These are phyloP conservation scores for Accipiter cooperii DNA, from an alignment of 2,113 vertebrate genomes.

Conservation along the genomic window DNA sequence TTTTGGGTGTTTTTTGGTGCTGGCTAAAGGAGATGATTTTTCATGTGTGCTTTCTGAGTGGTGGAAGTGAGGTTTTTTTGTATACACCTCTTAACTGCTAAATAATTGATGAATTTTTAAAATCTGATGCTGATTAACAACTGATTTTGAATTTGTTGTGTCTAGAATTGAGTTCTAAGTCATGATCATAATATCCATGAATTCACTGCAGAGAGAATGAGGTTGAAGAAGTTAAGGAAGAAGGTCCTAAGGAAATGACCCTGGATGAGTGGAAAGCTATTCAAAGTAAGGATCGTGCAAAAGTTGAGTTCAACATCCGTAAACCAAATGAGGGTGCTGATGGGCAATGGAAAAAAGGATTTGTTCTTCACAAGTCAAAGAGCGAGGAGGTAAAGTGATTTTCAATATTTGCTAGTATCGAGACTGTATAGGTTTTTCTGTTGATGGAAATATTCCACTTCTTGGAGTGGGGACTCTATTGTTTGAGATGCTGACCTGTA, in stretches of 20 bases:
- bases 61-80: background rate
- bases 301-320: constrained; percentile 98
- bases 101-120: background rate
- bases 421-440: fast-evolving
- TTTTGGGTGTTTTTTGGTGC: background rate
- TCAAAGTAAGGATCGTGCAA: constrained; percentile 95
- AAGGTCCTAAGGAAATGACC: constrained; percentile 98
- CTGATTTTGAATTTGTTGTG: background rate
- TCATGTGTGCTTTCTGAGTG: background rate
- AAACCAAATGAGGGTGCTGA: constrained; percentile 96
- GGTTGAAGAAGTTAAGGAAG: constrained; percentile 94
- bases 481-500: background rate
- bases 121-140: background rate
- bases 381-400: constrained; percentile 84
- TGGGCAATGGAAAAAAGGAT: constrained; percentile 96
- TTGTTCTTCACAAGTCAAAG: constrained; percentile 97
- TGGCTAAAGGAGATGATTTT: background rate
- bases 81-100: background rate
- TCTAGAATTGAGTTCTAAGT: background rate
- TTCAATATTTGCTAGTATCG: background rate
- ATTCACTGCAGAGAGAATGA: constrained; percentile 83
- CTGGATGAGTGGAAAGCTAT: constrained; percentile 99
- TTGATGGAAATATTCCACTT: fast-evolving
- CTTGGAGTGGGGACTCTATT: background rate
- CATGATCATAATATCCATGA: background rate